Evolutionary conservation across 1,140 invertebrate species (phyloP).

Genomic region (Panonychus citri): DNA sequence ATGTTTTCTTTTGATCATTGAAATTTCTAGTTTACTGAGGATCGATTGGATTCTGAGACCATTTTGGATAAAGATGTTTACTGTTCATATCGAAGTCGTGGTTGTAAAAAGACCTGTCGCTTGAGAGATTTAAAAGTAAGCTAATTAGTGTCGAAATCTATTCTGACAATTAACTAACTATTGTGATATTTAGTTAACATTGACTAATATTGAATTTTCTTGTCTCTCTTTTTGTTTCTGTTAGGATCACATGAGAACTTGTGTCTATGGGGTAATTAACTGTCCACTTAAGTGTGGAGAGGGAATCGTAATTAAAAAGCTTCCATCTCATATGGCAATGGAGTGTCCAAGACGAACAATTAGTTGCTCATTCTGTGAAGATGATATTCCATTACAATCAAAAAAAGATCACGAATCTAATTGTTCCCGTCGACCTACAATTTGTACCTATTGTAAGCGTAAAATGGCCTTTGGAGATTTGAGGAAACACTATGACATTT

Average conservation of each 20-base stretch:
- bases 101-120: conserved; percentile 2
- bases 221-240: not conserved
- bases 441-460: conserved; percentile 6
- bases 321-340: conserved; percentile 5
- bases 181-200: not conserved
- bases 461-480: conserved; percentile 2
- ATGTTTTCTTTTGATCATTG: no score
- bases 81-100: conserved; percentile 5
- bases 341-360: conserved; percentile 6
- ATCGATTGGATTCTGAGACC: not conserved
- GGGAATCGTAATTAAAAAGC: conserved; percentile 4
- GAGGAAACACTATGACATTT: conserved; percentile 4
- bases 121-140: conserved; percentile 7
- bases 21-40: conserved; percentile 3
- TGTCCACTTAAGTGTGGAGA: conserved; percentile 9
- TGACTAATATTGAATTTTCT: not conserved
- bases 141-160: not conserved
- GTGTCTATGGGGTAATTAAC: conserved; percentile 6
- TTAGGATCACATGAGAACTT: conserved; percentile 4
- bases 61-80: conserved; percentile 8
- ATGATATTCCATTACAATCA: conserved; percentile 4
- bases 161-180: no score
- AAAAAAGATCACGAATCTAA: conserved; percentile 4
- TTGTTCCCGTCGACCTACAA: conserved; percentile 1
- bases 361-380: conserved; percentile 3